Conservation (phyloP, 2,113 vertebrate species). For the Notiomystis cincta region DNA sequence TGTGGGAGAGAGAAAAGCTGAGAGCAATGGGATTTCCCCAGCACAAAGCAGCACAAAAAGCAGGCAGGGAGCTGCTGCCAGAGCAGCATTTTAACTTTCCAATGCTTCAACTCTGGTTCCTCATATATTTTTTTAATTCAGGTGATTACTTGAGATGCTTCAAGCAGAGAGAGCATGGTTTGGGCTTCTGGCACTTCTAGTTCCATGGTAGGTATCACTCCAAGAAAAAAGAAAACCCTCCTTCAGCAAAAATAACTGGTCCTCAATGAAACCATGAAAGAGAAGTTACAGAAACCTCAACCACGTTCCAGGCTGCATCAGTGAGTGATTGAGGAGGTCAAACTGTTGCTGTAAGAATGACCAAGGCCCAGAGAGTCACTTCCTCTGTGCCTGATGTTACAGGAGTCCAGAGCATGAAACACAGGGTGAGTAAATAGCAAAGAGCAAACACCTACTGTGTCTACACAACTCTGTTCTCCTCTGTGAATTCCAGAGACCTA, state of each 20-base stretch:
- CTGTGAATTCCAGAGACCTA: not conserved
- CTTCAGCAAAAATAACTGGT: not conserved
- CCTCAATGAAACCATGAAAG: not conserved
- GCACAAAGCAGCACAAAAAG: not conserved
- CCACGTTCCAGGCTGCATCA: not conserved
- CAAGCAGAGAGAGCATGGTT: not conserved
- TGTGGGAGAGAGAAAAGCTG: not conserved
- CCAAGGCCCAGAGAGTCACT: not conserved
- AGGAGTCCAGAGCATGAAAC: not conserved
- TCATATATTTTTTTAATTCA: not conserved
- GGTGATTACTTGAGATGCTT: not conserved
- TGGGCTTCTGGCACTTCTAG: not conserved
- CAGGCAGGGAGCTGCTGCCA: not conserved
- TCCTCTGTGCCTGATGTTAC: not conserved
- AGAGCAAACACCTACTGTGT: not conserved
- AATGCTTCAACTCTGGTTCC: not conserved
- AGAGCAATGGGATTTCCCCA: not conserved
- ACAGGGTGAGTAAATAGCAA: not conserved
- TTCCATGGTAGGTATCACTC: not conserved
- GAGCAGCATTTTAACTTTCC: not conserved
- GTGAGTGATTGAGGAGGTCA: not conserved
- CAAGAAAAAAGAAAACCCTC: not conserved
- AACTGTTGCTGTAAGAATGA: not conserved
- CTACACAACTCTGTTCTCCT: not conserved
- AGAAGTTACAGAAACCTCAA: not conserved